Evolutionary conservation across 2,888 invertebrate species (phyloP).

Genomic region (Coleophora flavipennella): DNA sequence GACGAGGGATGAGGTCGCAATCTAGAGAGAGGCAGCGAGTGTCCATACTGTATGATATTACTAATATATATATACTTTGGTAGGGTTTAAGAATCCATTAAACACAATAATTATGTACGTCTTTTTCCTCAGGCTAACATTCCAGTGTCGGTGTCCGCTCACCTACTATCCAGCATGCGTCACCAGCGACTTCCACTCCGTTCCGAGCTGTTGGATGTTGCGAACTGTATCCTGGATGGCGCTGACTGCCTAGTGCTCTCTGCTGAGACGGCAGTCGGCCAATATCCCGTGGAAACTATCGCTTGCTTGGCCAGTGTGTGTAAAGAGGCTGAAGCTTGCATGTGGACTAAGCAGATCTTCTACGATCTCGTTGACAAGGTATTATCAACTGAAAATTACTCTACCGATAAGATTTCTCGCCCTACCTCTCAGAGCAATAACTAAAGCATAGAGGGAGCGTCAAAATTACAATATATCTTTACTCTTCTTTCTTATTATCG

Average conservation of each 20-base stretch:
- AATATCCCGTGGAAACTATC: slow-evolving; percentile 69
- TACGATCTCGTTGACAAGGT: slow-evolving; percentile 54
- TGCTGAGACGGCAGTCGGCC: slow-evolving; percentile 79
- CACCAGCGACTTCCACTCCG: slow-evolving; percentile 46
- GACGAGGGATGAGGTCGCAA: too few relatives aligned
- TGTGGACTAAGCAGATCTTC: slow-evolving; percentile 68
- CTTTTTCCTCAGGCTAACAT: slow-evolving; percentile 52
- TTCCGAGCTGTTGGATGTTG: slow-evolving; percentile 79
- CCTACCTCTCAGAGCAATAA: too few relatives aligned
- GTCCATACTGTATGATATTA: too few relatives aligned
- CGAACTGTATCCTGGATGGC: slow-evolving; percentile 82
- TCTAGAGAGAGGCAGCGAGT: too few relatives aligned
- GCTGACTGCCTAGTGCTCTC: slow-evolving; percentile 79
- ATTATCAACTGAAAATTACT: background rate
- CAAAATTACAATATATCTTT: too few relatives aligned
- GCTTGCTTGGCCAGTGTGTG: slow-evolving; percentile 61
- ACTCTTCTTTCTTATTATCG: too few relatives aligned
- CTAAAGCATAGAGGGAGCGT: too few relatives aligned
- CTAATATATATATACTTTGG: too few relatives aligned
- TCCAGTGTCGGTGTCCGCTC: slow-evolving; percentile 43
- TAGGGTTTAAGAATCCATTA: too few relatives aligned
- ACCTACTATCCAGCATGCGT: slow-evolving; percentile 50
- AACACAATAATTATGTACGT: too few relatives aligned
- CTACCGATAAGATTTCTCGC: too few relatives aligned
- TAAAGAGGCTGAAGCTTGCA: slow-evolving; percentile 79